Conservation (phyloP, 2,797 vertebrate genomes). For the Anolis apletophallus region DNA sequence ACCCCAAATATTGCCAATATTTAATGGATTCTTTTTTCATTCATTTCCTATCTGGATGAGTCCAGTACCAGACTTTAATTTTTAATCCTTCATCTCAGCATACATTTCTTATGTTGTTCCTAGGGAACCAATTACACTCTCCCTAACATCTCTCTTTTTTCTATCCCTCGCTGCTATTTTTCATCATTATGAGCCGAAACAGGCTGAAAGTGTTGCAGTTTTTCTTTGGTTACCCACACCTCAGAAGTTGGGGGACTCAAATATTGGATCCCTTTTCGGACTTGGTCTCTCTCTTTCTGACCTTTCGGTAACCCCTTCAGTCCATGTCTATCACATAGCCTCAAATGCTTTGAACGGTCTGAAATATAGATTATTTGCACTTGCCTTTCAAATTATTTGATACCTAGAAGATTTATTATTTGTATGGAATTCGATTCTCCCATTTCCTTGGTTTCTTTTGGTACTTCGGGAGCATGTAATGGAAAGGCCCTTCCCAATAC, state of each 20-base stretch:
- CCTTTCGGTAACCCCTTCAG: not conserved
- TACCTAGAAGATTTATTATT: not conserved
- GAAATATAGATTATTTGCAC: not conserved
- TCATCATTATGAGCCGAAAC: conserved; percentile 7
- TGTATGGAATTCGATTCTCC: no score
- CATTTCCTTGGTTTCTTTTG: no score
- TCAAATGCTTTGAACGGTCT: not conserved
- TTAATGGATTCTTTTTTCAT: conserved; percentile 16
- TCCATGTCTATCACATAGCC: no score
- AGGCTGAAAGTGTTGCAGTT: conserved; percentile 9
- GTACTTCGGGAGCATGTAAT: no score
- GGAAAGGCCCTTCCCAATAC: no score
- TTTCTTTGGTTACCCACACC: not conserved
- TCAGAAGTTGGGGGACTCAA: not conserved
- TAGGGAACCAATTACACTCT: conserved; percentile 30
- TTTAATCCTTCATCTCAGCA: conserved; percentile 27
- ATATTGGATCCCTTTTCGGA: not conserved
- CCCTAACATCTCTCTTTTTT: not conserved
- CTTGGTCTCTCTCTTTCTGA: no score
- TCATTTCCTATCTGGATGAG: conserved; percentile 9
- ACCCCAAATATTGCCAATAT: not conserved
- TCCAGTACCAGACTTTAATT: conserved; percentile 15
- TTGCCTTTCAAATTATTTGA: not conserved
- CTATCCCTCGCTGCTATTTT: conserved; percentile 4
- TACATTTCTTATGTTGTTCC: conserved; percentile 33